These are phyloP conservation scores for Gasteruption jaculator DNA, from an alignment of 2,888 invertebrate genomes.

Conservation along the genomic window DNA sequence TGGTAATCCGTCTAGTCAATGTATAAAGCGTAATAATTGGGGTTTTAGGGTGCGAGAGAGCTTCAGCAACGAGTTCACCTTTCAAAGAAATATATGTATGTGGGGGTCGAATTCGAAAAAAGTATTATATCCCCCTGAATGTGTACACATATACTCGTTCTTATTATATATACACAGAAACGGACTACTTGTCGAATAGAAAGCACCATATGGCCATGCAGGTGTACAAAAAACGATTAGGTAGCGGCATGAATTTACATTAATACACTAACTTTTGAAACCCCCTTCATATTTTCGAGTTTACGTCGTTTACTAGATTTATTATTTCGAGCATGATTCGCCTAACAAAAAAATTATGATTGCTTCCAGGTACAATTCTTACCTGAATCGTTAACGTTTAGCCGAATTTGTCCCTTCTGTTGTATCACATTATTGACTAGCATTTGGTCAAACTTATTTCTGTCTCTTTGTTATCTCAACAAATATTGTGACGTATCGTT, in stretches of 20 bases:
- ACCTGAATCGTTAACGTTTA: no score
- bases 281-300: no score
- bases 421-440: no score
- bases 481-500: no score
- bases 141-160: conserved; percentile 23
- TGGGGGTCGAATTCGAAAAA: conserved; percentile 27
- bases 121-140: conserved; percentile 16
- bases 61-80: conserved; percentile 37
- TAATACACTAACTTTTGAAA: conserved; percentile 37
- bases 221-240: conserved; percentile 48
- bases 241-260: conserved; percentile 48
- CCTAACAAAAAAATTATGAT: no score
- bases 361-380: no score
- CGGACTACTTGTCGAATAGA: conserved; percentile 30
- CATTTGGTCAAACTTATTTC: no score
- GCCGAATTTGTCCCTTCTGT: no score
- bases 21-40: conserved; percentile 39
- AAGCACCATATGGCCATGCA: conserved; percentile 50
- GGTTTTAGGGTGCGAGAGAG: conserved; percentile 35
- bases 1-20: conserved; percentile 45
- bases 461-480: no score
- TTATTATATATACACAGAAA: conserved; percentile 20
- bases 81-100: no score
- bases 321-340: conserved; percentile 43
- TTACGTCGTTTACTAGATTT: conserved; percentile 47